Base-by-base conservation (phyloP, 2,888 invertebrate species). In the Dolomedes plantarius region DNA sequence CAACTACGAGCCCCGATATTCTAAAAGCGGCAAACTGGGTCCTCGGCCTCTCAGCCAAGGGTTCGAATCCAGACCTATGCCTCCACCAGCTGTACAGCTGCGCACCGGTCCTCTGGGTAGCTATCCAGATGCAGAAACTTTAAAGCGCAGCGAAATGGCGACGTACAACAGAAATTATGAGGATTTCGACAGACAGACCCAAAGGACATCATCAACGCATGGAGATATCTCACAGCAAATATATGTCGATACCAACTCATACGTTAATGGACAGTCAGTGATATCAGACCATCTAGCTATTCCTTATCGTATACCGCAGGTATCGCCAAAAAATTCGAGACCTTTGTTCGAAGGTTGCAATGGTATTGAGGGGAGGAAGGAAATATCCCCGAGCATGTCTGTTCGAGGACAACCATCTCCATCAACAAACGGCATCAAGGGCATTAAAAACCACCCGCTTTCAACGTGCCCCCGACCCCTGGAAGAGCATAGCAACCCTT, bases 31-130 rank as follows among this genome's bases (percentile, higher is more conserved):
- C 7, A 85, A 78, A 23, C 19, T 78, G 29, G 46, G 32, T 16
- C 69, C 72, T 16, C 77, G 83, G 5, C 56, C 76, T 0, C n/a
- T 72, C 9, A 74, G 46, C 23, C 77, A 78, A 41, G 72, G 50
- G 9, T 72, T 28, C 11, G 85, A 85, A 27, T 41, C 85, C n/a
- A 39, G 73, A 13, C 64, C 74, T 13, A 39, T 74, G 74, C 78
- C 85, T 1, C 72, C 83, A 1, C 85, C 85, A 1, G 78, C 77
- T 9, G 78, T 85, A 0, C 73, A 73, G 78, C 69, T 85, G 0
- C 67, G 85, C 39, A 85, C 85, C 9, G 85, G 85, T 5, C 85
- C 78, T 19, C 68, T 85, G 3, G 85, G 85, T 1, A 74, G 73
- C 0, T 85, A 85, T 16, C 85, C 85, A 0, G 85, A 85, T 46